Evolutionary conservation across 1,140 invertebrate genomes (phyloP).

Genomic region (Drosophila oshimai): DNA sequence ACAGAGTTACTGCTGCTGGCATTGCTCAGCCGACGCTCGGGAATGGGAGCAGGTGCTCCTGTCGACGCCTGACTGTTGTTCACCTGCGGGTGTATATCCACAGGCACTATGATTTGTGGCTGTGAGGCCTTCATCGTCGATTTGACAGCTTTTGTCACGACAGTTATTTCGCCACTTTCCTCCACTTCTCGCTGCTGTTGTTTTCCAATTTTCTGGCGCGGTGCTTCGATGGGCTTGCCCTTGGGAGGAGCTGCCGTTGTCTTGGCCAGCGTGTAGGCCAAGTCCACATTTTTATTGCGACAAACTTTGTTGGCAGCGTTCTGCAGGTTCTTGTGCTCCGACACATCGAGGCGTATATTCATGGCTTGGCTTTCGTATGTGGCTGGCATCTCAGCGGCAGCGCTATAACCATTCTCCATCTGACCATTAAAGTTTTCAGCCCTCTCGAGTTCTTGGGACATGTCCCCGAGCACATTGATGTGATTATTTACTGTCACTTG

Average conservation of each 20-base stretch:
- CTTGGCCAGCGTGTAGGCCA: conserved; percentile 78
- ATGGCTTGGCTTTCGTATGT: conserved; percentile 65
- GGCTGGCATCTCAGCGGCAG: conserved; percentile 3
- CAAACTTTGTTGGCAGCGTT: conserved; percentile 65
- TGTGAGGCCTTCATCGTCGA: conserved; percentile 4
- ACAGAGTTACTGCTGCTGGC: conserved; percentile 62
- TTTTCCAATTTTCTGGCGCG: conserved; percentile 62
- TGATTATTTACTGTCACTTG: conserved; percentile 82
- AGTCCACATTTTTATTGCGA: conserved; percentile 83
- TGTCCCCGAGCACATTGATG: conserved; percentile 64
- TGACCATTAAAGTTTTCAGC: conserved; percentile 45
- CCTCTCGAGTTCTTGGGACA: conserved; percentile 7
- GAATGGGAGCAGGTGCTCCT: background rate
- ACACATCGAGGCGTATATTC: conserved; percentile 66
- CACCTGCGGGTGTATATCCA: conserved; percentile 59
- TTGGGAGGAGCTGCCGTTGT: conserved; percentile 25
- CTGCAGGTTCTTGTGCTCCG: conserved; percentile 30
- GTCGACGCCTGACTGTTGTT: conserved; percentile 10
- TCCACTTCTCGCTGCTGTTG: conserved; percentile 1
- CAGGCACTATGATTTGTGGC: conserved; percentile 71
- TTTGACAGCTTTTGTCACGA: conserved; percentile 29
- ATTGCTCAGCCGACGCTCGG: conserved; percentile 60
- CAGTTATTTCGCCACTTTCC: conserved; percentile 1
- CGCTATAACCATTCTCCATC: conserved; percentile 19
- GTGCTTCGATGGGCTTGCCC: conserved; percentile 36